phyloP scores from a whole-genome alignment of 2,113 vertebrate genomes.

The Plotosus lineatus region DNA sequence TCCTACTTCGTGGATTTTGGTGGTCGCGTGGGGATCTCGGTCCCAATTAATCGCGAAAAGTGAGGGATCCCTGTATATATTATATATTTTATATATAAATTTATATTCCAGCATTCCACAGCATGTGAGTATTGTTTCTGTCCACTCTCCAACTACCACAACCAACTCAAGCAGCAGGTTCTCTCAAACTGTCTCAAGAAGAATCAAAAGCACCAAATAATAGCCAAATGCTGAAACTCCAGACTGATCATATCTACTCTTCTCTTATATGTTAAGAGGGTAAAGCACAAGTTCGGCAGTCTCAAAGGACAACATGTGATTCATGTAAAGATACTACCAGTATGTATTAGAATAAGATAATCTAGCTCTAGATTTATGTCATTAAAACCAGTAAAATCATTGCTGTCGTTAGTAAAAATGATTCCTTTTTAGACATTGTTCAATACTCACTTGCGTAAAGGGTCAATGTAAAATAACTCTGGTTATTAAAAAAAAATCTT shows the following conservation, averaged over 20 bases:
- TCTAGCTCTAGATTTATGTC: conserved; percentile 69
- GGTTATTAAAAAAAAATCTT: background rate
- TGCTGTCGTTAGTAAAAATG: conserved; percentile 49
- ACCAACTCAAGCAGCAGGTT: background rate
- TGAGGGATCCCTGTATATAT: no score
- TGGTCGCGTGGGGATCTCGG: no score
- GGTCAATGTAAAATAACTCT: background rate
- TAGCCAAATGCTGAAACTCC: conserved; percentile 54
- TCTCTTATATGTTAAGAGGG: conserved; percentile 59
- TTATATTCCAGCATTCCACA: no score
- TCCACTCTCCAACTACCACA: background rate
- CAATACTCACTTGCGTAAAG: background rate
- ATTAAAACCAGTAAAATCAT: conserved; percentile 64
- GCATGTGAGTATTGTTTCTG: no score
- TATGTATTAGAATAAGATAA: conserved; percentile 73
- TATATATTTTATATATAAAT: no score
- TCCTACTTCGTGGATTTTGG: no score
- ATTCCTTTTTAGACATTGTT: background rate
- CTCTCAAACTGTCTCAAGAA: conserved; percentile 24
- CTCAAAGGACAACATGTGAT: conserved; percentile 72
- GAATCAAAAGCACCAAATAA: conserved; percentile 54
- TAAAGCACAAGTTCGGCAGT: conserved; percentile 63
- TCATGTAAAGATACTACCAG: conserved; percentile 71
- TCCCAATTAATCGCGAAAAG: no score
- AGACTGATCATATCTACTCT: conserved; percentile 62